phyloP scores from a whole-genome alignment of 2,113 vertebrate genomes.

The Myotis yumanensis region DNA sequence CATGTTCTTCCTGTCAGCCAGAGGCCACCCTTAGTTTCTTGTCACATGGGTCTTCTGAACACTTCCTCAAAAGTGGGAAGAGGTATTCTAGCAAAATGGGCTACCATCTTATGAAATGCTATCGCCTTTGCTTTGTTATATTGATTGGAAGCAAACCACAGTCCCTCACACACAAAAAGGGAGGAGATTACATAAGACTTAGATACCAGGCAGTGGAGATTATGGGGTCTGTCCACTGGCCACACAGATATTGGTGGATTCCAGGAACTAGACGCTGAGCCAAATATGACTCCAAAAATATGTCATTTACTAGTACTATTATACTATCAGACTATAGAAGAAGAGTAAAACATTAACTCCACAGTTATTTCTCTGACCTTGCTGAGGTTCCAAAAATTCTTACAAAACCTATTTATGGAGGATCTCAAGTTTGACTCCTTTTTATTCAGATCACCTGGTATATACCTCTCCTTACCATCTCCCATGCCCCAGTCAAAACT shows the following conservation, averaged over 20 bases:
- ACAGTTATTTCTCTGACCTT: not conserved
- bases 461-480: not conserved
- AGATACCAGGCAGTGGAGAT: not conserved
- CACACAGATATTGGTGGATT: not conserved
- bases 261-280: not conserved
- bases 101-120: not conserved
- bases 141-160: not conserved
- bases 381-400: not conserved
- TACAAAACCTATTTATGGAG: not conserved
- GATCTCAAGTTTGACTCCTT: not conserved
- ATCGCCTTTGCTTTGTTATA: not conserved
- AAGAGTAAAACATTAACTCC: not conserved
- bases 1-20: not conserved
- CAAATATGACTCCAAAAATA: not conserved
- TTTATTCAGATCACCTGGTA: too few species aligned
- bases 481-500: rapidly evolving
- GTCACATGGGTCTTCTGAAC: too few species aligned
- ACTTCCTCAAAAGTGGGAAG: not conserved
- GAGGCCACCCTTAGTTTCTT: not conserved
- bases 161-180: not conserved
- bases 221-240: too few species aligned
- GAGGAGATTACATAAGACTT: not conserved
- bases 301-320: not conserved
- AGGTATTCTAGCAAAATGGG: not conserved
- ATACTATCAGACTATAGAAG: not conserved